Evolutionary conservation across 2,113 vertebrate genomes (phyloP).

Genomic region (Rostratula benghalensis): DNA sequence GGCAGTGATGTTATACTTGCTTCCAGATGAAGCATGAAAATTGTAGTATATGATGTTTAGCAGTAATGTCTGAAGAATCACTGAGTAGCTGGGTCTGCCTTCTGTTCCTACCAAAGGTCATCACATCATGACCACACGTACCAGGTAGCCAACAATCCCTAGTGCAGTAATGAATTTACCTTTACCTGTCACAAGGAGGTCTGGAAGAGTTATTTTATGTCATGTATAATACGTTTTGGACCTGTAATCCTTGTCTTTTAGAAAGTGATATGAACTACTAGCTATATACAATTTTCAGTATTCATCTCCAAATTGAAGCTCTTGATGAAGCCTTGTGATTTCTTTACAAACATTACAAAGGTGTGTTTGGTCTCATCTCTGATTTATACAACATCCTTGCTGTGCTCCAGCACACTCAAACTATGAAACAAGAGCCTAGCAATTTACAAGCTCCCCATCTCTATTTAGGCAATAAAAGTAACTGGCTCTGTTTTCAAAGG

Average conservation of each 20-base stretch:
- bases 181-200: neutral
- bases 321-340: neutral
- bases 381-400: neutral
- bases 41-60: neutral
- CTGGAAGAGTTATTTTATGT: neutral
- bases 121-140: too few relatives aligned
- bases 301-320: neutral
- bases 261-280: neutral
- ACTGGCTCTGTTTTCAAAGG: neutral
- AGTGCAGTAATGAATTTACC: neutral
- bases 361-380: neutral
- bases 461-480: neutral
- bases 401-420: neutral
- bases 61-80: neutral
- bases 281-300: neutral
- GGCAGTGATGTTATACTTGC: neutral
- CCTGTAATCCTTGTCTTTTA: neutral
- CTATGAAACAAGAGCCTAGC: neutral
- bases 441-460: neutral
- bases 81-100: neutral
- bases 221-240: neutral
- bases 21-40: neutral
- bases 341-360: neutral
- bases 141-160: rapidly evolving
- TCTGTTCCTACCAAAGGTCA: neutral